Percentiles rank a stretch among this genome's conserved stretches.
These are phyloP conservation scores for Dicrurus megarhynchus DNA, from an alignment of 2,113 vertebrate species.

Conservation along the genomic window DNA sequence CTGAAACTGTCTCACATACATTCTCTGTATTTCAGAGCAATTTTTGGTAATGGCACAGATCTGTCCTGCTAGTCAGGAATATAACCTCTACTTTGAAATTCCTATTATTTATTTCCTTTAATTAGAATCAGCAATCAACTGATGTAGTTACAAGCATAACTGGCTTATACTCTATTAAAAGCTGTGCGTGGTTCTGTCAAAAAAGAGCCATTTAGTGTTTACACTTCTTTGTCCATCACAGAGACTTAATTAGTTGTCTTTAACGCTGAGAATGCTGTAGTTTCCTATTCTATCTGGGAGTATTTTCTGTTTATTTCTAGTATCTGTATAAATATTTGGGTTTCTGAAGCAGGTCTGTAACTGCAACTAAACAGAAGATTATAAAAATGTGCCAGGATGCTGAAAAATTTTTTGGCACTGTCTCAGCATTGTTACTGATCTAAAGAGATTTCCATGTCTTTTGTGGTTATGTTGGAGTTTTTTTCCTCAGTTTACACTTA, in stretches of 20 bases:
- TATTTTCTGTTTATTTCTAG: not conserved
- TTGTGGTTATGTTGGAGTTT: not conserved
- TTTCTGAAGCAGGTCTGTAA: not conserved
- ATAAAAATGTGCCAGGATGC: not conserved
- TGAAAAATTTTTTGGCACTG: not conserved
- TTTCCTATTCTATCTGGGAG: not conserved
- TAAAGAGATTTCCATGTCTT: not conserved
- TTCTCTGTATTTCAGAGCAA: not conserved
- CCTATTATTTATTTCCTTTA: not conserved
- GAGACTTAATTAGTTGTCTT: not conserved
- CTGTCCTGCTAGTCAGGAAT: not conserved
- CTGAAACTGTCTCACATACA: slow-evolving; percentile 28
- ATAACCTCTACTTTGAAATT: not conserved
- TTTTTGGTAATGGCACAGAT: not conserved
- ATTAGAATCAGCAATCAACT: not conserved
- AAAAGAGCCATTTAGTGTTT: not conserved
- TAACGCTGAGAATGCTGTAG: not conserved
- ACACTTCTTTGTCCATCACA: not conserved
- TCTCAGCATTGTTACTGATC: not conserved
- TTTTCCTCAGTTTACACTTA: not conserved
- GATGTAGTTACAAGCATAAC: not conserved
- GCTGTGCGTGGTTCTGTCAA: not conserved
- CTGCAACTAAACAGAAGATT: not conserved
- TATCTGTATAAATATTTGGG: not conserved
- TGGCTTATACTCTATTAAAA: not conserved